phyloP scores from a whole-genome alignment of 1,140 invertebrate species.

The Heterodera carotae region DNA sequence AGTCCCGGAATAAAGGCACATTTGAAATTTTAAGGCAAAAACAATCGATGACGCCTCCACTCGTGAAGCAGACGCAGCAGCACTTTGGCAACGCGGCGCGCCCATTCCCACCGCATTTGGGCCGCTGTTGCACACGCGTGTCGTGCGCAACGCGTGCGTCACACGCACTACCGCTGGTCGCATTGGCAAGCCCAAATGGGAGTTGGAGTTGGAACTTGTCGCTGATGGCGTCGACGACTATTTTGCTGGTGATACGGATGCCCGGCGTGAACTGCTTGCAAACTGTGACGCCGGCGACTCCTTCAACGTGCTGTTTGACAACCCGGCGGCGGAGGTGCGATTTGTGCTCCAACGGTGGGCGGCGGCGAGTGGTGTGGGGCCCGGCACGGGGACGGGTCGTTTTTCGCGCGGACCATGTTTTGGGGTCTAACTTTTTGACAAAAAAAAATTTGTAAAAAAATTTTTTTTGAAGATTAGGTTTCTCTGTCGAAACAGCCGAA shows the following conservation, averaged over 20 bases:
- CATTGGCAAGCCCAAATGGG: neutral
- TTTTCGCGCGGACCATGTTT: no score
- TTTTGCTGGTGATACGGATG: no score
- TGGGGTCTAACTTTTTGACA: no score
- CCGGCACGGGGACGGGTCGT: no score
- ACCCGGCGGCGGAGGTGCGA: slow-evolving; percentile 34
- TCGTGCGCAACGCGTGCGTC: neutral
- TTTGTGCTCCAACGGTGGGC: slow-evolving; percentile 34
- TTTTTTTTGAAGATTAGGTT: neutral
- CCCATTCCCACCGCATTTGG: neutral
- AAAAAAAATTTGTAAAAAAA: slow-evolving; percentile 4
- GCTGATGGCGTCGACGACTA: neutral
- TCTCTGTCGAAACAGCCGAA: neutral
- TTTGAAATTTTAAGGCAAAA: no score
- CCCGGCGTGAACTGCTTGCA: neutral
- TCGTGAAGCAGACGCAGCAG: no score
- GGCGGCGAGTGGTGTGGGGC: no score
- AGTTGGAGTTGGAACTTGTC: neutral
- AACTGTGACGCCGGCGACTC: slow-evolving; percentile 37
- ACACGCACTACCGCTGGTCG: neutral
- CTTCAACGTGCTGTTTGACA: slow-evolving; percentile 38
- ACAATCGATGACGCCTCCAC: no score
- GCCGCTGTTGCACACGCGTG: neutral
- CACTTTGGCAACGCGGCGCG: neutral
- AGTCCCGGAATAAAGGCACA: no score